Base-by-base conservation (phyloP, 2,113 vertebrate genomes). In the Mohoua ochrocephala region DNA sequence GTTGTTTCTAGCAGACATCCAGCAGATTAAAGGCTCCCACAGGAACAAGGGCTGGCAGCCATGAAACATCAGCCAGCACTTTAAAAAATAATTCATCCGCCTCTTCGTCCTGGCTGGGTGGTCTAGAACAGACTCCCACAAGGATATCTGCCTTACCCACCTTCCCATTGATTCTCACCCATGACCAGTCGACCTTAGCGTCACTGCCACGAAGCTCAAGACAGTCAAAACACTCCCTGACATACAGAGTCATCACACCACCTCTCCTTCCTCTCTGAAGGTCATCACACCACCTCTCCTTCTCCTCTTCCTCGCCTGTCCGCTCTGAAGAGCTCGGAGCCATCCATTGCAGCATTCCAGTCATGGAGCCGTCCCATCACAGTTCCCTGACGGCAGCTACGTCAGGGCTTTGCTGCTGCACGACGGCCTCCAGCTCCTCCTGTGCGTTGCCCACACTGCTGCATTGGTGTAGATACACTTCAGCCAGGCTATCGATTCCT, bases 141-240 rank as follows among this genome's bases (percentile, higher is more conserved):
- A 49, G 35, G 42, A 9, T 14, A 49, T 18, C 79, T 49, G 23
- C 35, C 44, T 59, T 81, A 11, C 28, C 42, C 27, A 5, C 44
- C 64, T 49, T 49, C 64, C 53, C 53, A 28, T 37, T 45, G 30
- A 19, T 41, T 35, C 37, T 52, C 26, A 61, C 37, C 78, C 31
- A 13, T 8, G 20, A 60, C 65, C 35, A 70, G 7, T 11, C 1
- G 1, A 24, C 30, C 53, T 70, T n/a, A 30, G 13, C 5, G 0
- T 33, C 30, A 57, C 24, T 53, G 41, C 41, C 41, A 31, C 79
- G 15, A 35, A 70, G 20, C 26, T 70, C 67, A n/a, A 42, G 54
- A 35, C 45, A 61, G 20, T 9, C 45, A 52, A 42, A 70, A 52
- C 37, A 6, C 54, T 20, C 67, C 45, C 20, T 30, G 30, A 35